These are phyloP conservation scores for Drosophila barbarae DNA, from an alignment of 2,888 invertebrate genomes.

Conservation along the genomic window DNA sequence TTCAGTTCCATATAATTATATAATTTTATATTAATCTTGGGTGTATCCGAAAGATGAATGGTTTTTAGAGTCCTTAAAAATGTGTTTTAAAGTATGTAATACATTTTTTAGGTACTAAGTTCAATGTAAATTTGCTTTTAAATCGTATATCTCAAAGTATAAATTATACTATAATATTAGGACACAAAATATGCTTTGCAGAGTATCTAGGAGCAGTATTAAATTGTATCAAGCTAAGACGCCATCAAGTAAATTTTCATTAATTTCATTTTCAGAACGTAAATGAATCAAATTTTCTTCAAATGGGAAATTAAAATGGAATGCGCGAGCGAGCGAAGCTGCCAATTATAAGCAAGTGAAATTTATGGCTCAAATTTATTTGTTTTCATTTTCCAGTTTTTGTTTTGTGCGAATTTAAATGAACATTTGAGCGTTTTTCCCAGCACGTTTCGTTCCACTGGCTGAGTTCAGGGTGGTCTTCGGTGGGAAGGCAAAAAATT, in stretches of 20 bases:
- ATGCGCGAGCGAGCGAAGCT: constrained; percentile 25
- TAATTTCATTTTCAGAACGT: constrained; percentile 2
- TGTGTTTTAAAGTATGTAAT: background rate
- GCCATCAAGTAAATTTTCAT: background rate
- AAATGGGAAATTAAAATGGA: constrained; percentile 29
- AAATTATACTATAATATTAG: background rate
- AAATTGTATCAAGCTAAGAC: background rate
- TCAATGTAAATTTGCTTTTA: background rate
- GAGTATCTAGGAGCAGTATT: background rate
- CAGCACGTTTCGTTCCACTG: constrained; percentile 37
- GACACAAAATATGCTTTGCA: background rate
- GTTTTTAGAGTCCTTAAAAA: background rate
- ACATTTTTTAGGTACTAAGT: no score
- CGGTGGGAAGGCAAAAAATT: constrained; percentile 33
- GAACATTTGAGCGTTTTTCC: constrained; percentile 17
- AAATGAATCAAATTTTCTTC: constrained; percentile 21
- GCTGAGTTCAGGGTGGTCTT: constrained; percentile 16
- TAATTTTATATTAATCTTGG: background rate
- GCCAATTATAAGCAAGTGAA: constrained; percentile 40
- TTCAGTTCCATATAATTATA: background rate
- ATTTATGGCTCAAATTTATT: constrained; percentile 41
- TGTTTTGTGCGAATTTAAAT: constrained; percentile 27
- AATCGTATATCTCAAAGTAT: background rate
- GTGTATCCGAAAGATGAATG: fast-evolving
- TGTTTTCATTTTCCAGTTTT: constrained; percentile 10